These are phyloP conservation scores for Amphimallon solstitiale DNA, from an alignment of 2,888 invertebrate genomes.

Conservation along the genomic window DNA sequence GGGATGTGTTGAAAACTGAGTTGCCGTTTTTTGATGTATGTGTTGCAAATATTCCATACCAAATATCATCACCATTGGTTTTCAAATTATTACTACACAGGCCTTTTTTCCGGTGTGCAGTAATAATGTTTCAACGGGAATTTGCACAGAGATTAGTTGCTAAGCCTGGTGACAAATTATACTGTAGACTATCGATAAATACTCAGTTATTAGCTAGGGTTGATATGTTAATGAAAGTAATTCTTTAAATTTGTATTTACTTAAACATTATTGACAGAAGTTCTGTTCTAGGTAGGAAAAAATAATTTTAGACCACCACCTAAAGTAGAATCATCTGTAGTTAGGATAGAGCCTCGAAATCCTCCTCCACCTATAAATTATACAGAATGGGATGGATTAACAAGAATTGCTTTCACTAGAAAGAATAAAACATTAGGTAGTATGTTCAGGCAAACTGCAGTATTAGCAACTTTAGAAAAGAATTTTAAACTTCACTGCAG, in stretches of 20 bases:
- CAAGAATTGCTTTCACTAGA: constrained; percentile 92
- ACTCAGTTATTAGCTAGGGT: constrained; percentile 95
- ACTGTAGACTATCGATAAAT: constrained; percentile 95
- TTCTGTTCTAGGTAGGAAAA: constrained; percentile 81
- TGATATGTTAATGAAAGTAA: constrained; percentile 94
- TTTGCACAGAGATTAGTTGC: constrained; percentile 97
- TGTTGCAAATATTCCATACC: constrained; percentile 98
- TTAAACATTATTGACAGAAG: neutral
- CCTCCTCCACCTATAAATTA: constrained; percentile 97
- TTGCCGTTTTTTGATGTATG: constrained; percentile 98
- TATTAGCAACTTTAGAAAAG: constrained; percentile 85
- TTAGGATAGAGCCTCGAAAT: constrained; percentile 95
- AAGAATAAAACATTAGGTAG: constrained; percentile 97
- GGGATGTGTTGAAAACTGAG: constrained; percentile 94
- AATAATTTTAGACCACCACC: constrained; percentile 99
- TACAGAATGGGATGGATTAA: constrained; percentile 98
- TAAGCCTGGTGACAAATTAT: constrained; percentile 96
- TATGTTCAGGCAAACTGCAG: constrained; percentile 86
- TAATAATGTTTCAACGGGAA: constrained; percentile 98
- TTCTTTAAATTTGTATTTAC: constrained; percentile 26
- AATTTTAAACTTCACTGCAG: constrained; percentile 93
- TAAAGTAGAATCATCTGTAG: constrained; percentile 98
- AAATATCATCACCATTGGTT: constrained; percentile 95
- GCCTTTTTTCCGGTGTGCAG: constrained; percentile 89
- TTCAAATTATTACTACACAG: constrained; percentile 92